These are phyloP conservation scores for Caenorhabditis doughertyi DNA, from an alignment of 2,888 invertebrate genomes.

Conservation along the genomic window DNA sequence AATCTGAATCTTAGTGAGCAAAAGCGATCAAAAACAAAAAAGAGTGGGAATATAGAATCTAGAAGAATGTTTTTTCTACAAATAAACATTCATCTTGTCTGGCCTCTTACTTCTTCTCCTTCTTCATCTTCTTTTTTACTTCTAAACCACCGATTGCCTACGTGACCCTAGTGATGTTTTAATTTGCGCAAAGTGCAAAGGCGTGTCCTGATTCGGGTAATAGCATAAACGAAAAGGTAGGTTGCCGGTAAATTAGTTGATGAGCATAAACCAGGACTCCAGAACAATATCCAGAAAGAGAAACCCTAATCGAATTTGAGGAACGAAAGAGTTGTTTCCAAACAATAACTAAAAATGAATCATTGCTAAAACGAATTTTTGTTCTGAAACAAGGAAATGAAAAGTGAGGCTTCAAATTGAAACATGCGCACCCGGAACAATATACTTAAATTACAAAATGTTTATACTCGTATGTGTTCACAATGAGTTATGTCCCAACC, in stretches of 20 bases:
- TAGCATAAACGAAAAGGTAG: constrained; percentile 1
- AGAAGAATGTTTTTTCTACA: neutral
- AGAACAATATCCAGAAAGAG: too few species aligned
- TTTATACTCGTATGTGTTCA: too few species aligned
- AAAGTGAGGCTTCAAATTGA: neutral
- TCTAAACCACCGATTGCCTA: constrained; percentile 34
- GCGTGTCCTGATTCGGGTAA: constrained; percentile 14
- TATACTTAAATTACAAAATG: neutral
- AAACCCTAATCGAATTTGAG: too few species aligned
- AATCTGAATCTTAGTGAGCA: neutral
- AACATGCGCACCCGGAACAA: neutral
- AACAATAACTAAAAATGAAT: constrained; percentile 15
- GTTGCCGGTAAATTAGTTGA: neutral
- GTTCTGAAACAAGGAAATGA: constrained; percentile 7
- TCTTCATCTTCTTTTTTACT: neutral
- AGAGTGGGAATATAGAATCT: neutral
- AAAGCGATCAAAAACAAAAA: neutral
- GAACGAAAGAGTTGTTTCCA: neutral
- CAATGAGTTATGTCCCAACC: too few species aligned
- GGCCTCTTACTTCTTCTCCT: neutral
- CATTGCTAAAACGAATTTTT: constrained; percentile 2
- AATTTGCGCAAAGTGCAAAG: constrained; percentile 37
- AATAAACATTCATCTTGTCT: constrained; percentile 14
- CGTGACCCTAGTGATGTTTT: constrained; percentile 45
- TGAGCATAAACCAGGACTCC: constrained; percentile 34